Conservation (phyloP, 2,797 vertebrate species). For the Gallinago stenura region DNA sequence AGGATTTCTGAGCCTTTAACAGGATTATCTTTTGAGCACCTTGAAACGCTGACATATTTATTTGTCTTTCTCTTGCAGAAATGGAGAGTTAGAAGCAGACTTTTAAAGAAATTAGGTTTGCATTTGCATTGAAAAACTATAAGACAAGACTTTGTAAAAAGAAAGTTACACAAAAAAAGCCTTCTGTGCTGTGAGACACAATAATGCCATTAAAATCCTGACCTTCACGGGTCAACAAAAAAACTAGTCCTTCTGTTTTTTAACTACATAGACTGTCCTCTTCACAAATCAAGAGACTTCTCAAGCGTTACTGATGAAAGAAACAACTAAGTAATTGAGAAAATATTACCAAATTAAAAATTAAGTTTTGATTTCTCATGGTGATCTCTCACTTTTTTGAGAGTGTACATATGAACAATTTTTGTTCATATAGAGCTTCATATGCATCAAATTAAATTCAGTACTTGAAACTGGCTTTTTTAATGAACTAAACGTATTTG, state of each 20-base stretch:
- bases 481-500: background rate
- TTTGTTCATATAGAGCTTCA: background rate
- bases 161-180: background rate
- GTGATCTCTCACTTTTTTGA: background rate
- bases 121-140: background rate
- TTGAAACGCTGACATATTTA: constrained; percentile 29
- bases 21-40: constrained; percentile 1
- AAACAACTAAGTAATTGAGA: background rate
- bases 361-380: background rate
- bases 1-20: constrained; percentile 10
- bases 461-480: background rate
- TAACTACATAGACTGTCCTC: background rate
- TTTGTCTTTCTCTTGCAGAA: background rate
- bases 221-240: background rate
- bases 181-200: background rate
- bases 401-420: fast-evolving
- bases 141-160: background rate
- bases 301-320: background rate
- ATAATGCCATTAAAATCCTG: background rate
- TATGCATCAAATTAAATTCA: background rate
- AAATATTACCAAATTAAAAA: background rate
- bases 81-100: background rate
- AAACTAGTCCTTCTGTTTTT: background rate
- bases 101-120: background rate
- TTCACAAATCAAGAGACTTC: background rate